Evolutionary conservation across 2,797 vertebrate species (phyloP).

Genomic region (Anas georgica): DNA sequence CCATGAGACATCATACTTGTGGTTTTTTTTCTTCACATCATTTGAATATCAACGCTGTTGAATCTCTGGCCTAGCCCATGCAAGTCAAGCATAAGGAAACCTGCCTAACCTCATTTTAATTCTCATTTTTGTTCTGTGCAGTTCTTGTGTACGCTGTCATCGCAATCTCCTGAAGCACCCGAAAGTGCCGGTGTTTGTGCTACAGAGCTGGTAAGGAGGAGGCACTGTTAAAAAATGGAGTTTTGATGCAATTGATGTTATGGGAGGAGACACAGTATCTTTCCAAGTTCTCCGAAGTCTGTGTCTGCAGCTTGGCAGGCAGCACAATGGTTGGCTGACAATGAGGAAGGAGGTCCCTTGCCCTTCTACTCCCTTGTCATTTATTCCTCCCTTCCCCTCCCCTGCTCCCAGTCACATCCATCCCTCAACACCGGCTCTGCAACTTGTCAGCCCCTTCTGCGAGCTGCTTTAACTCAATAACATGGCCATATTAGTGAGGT

Average conservation of each 20-base stretch:
- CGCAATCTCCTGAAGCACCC: background rate
- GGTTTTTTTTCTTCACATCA: background rate
- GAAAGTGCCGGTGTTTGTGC: background rate
- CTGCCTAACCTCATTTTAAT: background rate
- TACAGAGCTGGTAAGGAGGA: background rate
- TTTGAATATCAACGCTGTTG: background rate
- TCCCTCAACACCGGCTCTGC: constrained; percentile 33
- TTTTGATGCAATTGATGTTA: background rate
- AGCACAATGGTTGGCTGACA: background rate
- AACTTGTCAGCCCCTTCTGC: constrained; percentile 20
- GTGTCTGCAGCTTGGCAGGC: background rate
- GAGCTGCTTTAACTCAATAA: constrained; percentile 57
- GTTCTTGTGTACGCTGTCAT: background rate
- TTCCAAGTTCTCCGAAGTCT: background rate
- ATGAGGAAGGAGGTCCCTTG: background rate
- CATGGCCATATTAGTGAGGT: background rate
- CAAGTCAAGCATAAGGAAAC: background rate
- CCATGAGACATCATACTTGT: background rate
- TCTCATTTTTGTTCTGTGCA: background rate
- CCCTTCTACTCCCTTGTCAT: background rate
- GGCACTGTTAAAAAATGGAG: background rate
- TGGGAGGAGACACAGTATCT: background rate
- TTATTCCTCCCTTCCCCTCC: background rate
- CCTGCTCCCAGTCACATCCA: constrained; percentile 14
- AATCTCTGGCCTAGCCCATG: background rate